These are phyloP conservation scores for Atractosteus spatula DNA, from an alignment of 2,113 vertebrate species.

Conservation along the genomic window DNA sequence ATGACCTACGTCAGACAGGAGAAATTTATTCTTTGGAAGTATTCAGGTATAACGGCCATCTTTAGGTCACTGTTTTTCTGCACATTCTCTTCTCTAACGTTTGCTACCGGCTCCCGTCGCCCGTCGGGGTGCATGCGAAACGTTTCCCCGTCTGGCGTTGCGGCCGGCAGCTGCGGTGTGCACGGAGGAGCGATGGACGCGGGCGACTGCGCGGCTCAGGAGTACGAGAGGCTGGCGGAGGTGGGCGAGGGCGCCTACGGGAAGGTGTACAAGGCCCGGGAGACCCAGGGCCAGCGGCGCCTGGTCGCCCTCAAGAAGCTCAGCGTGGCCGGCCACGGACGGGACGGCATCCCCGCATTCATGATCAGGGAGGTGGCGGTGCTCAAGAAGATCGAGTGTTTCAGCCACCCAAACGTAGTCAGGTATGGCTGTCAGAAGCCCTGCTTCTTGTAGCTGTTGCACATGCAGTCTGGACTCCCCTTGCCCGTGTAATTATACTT, in stretches of 20 bases:
- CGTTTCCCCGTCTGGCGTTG: too few species aligned
- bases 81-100: too few species aligned
- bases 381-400: slow-evolving; percentile 54
- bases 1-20: too few species aligned
- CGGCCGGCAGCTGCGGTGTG: too few species aligned
- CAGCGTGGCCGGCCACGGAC: slow-evolving; percentile 30
- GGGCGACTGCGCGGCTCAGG: background rate
- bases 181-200: slow-evolving; percentile 37
- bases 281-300: slow-evolving; percentile 47
- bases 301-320: slow-evolving; percentile 68
- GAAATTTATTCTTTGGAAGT: too few species aligned
- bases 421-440: slow-evolving; percentile 36
- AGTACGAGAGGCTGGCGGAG: slow-evolving; percentile 61
- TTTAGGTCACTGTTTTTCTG: too few species aligned
- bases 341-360: slow-evolving; percentile 56
- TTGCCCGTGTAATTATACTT: too few species aligned
- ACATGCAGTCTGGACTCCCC: too few species aligned
- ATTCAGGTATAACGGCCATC: too few species aligned
- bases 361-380: slow-evolving; percentile 71
- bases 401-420: slow-evolving; percentile 68
- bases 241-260: slow-evolving; percentile 62
- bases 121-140: too few species aligned
- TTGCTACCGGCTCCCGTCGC: too few species aligned
- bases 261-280: slow-evolving; percentile 64
- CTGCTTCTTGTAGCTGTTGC: too few species aligned